phyloP scores from a whole-genome alignment of 2,113 vertebrate species.

The Pseudonaja textilis region DNA sequence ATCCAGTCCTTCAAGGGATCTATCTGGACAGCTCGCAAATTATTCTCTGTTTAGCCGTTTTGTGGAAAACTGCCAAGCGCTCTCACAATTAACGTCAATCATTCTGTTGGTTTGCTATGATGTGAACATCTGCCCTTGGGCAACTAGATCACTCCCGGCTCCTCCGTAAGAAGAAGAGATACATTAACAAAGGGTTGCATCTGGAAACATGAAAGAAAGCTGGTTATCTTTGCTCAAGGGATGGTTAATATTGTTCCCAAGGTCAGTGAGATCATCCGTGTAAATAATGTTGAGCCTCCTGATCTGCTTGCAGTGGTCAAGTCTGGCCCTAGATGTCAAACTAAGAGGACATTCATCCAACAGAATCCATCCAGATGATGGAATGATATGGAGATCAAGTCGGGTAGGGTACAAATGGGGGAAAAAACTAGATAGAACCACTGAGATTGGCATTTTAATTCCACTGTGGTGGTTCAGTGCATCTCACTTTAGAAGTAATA shows the following conservation, averaged over 20 bases:
- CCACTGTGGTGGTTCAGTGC: not conserved
- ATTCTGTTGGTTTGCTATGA: constrained; percentile 5
- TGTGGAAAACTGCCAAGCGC: constrained; percentile 5
- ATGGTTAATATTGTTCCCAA: not conserved
- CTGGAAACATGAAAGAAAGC: constrained; percentile 14
- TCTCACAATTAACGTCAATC: constrained; percentile 35
- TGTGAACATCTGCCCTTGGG: constrained; percentile 25
- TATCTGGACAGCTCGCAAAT: not conserved
- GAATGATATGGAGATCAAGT: not conserved
- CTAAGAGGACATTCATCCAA: not conserved
- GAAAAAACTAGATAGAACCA: not conserved
- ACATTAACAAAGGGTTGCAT: not conserved
- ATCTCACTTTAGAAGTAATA: not conserved
- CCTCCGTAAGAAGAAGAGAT: not conserved
- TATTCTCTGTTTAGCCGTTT: constrained; percentile 4
- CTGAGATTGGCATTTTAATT: not conserved
- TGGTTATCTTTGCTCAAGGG: not conserved
- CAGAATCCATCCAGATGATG: not conserved
- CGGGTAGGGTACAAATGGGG: not conserved
- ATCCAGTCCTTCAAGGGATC: not conserved
- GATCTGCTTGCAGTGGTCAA: too few species aligned
- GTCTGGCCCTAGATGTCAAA: not conserved
- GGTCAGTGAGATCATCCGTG: not conserved
- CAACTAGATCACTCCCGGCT: not conserved
- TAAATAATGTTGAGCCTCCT: not conserved